A percentile compares a stretch with the other conserved stretches of the same genome.
These are phyloP conservation scores for Crocuta crocuta DNA, from an alignment of 2,113 vertebrate genomes.

Conservation along the genomic window DNA sequence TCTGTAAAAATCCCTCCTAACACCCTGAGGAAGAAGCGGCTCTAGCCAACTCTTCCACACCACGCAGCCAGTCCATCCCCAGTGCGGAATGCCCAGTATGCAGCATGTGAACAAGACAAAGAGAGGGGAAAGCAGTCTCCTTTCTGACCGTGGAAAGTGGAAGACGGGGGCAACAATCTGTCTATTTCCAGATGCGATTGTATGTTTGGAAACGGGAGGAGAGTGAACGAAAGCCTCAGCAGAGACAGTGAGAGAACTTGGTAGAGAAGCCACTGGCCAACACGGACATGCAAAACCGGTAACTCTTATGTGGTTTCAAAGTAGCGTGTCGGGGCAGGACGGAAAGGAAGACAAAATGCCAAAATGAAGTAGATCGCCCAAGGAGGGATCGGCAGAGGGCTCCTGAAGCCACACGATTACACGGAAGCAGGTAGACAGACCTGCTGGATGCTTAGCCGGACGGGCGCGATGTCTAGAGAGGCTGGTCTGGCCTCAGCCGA, in stretches of 20 bases:
- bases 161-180: neutral
- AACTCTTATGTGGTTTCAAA: neutral
- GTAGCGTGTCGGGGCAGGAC: neutral
- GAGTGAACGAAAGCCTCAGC: neutral
- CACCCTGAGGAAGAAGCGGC: neutral
- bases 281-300: neutral
- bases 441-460: neutral
- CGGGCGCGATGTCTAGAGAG: neutral
- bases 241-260: neutral
- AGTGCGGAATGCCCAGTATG: neutral
- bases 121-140: neutral
- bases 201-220: neutral
- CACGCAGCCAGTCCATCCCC: neutral
- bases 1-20: neutral
- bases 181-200: neutral
- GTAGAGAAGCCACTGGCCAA: neutral
- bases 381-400: neutral
- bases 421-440: neutral
- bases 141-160: no score
- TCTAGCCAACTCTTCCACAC: neutral
- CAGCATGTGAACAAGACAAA: neutral
- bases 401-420: neutral
- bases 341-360: neutral
- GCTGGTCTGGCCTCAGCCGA: neutral
- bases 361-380: neutral